Evolutionary conservation across 2,797 vertebrate genomes (phyloP), one percentile per base, ranked within the genome.

Genomic region (Danio aesculapii): DNA sequence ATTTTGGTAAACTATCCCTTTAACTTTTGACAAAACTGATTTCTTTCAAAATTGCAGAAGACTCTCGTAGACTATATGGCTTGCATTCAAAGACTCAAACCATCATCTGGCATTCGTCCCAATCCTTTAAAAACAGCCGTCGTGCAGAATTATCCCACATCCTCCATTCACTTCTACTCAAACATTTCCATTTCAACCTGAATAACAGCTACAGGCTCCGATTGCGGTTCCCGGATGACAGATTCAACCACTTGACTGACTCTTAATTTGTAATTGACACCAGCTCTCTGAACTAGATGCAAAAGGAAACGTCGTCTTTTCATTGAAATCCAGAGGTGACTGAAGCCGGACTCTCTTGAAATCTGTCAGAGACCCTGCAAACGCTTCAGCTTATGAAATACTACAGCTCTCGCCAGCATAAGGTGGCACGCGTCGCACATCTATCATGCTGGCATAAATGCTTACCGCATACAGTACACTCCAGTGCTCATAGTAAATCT

Each of bases 391-490:
- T 30, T 83, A 82, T 87, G 79, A 87, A 88, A 87, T 85, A 88
- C 85, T 84, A 83, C 86, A 77, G 82, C 81, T 75, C 80, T 86
- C 78, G 73, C 78, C 74, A 74, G 84, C 85, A 87, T 87, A 86
- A 88, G 86, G 84, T 85, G 84, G 84, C 84, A 79, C 82, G 64
- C 71, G 50, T 85, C 76, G 61, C 75, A 84, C 83, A 86, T 88
- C 84, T 81, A 87, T 88, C 86, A 87, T 73, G 74, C 79, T 87
- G 88, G 86, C 88, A 87, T 84, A 86, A 82, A 85, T 85, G 85
- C 85, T 88, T 87, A 88, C 85, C 75, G 77, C 84, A 87, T 87
- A 84, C 84, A 83, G 62, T 84, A 87, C 84, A 87, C 86, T 84
- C 68, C 83, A 84, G 79, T 85, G 85, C 80, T 85, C 86, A 84